Base-by-base conservation (phyloP, 1,140 invertebrate species). In the Platyscapa corneri region DNA sequence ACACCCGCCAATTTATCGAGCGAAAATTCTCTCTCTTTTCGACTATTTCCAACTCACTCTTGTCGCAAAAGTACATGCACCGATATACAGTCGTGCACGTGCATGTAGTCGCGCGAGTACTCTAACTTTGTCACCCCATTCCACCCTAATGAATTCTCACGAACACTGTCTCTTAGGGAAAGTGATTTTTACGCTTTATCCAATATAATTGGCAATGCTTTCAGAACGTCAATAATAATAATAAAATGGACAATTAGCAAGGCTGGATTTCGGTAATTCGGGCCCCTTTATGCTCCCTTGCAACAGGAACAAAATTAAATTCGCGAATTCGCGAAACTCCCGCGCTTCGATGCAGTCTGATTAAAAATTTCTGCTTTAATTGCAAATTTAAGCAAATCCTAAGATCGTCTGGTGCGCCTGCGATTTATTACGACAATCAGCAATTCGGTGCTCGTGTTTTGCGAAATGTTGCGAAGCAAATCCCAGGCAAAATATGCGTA, bases 1-100 rank as follows among this genome's bases (percentile, higher is more conserved):
- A 75, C 83, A 70, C 56, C 80, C 85, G 82, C 77, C 83, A 76
- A 86, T 83, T 79, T 86, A 79, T 80, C 67, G 85, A 86, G n/a
- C 39, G 56, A 32, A 53, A 34, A n/a, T 56, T 85, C 64, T 70
- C n/a, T 70, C 56, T 39, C 37, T 53, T 27, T 20, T 67, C n/a
- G 14, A 39, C 75, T 70, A 32, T 64, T 27, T 60, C 64, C 77
- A 23, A 27, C 34, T 64, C 32, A 14, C 32, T 60, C 77, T 39
- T 42, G 27, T 20, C 12, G 42, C 3, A 70, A 37, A 37, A 37
- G 34, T 70, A 16, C 20, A 42, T 20, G 56, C 14, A 64, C 23
- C 42, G 5, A 12, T 46, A 5, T 46, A 46, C 12, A 7, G 32
- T 34, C 37, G 20, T 49, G n/a, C 20, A 27, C 37, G 20, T 80